These are phyloP conservation scores for Drosophila yooni DNA, from an alignment of 2,888 invertebrate species.

Conservation along the genomic window DNA sequence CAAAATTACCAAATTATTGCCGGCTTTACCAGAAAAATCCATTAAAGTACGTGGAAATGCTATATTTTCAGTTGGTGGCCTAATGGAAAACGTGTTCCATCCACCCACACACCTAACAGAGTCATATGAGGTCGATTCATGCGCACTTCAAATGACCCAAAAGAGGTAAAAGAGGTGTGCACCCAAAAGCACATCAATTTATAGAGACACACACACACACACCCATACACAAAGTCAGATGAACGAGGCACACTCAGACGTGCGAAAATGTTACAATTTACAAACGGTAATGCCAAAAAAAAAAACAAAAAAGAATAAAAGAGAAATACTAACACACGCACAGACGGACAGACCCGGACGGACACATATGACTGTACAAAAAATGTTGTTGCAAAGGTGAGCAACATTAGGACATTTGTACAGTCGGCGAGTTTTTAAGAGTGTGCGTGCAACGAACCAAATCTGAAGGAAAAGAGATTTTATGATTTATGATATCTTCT, in stretches of 20 bases:
- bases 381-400: constrained; percentile 23
- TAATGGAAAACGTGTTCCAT: constrained; percentile 52
- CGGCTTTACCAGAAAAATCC: constrained; percentile 67
- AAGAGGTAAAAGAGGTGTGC: constrained; percentile 53
- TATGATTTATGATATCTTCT: constrained; percentile 22
- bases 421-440: constrained; percentile 24
- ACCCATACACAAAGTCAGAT: constrained; percentile 15
- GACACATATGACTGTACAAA: constrained; percentile 15
- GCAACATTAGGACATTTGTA: constrained; percentile 25
- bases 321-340: constrained; percentile 3
- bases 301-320: constrained; percentile 16
- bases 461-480: constrained; percentile 15
- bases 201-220: constrained; percentile 38
- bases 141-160: constrained; percentile 36
- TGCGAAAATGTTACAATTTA: constrained; percentile 73
- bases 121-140: constrained; percentile 18
- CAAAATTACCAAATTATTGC: constrained; percentile 19
- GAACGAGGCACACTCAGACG: constrained; percentile 48
- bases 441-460: constrained; percentile 4
- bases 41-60: constrained; percentile 66
- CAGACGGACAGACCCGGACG: constrained; percentile 6
- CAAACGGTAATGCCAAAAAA: constrained; percentile 53
- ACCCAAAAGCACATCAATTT: constrained; percentile 63
- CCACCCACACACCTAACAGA: constrained; percentile 19
- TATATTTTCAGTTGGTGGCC: constrained; percentile 54